These are phyloP conservation scores for Mobula hypostoma DNA, from an alignment of 2,113 vertebrate genomes.

Conservation along the genomic window DNA sequence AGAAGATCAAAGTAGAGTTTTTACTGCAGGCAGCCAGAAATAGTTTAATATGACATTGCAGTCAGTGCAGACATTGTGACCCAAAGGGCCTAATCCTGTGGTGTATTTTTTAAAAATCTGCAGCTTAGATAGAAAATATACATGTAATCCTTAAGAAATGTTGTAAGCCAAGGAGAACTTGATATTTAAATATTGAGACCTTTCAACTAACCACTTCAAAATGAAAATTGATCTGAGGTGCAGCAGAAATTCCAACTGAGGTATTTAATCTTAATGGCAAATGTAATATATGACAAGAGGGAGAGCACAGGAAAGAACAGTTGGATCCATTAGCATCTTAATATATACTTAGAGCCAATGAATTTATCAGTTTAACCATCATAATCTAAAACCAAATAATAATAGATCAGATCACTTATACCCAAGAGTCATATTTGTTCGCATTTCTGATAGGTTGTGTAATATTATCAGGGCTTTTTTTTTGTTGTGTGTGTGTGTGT, in stretches of 20 bases:
- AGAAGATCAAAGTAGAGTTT: not conserved
- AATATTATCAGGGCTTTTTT: not conserved
- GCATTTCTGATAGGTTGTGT: not conserved
- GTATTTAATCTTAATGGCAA: not conserved
- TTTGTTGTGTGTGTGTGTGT: not conserved
- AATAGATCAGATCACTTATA: not conserved
- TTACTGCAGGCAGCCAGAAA: no score
- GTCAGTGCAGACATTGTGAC: no score
- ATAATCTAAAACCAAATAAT: not conserved
- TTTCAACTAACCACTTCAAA: not conserved
- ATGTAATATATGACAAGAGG: not conserved
- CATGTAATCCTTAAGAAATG: no score
- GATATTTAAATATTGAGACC: not conserved
- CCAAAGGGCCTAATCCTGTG: no score
- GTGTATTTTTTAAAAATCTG: no score
- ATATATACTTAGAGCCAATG: not conserved
- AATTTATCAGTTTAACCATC: not conserved
- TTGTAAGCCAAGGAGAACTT: no score
- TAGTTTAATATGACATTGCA: no score
- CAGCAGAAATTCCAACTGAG: not conserved
- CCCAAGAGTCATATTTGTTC: not conserved
- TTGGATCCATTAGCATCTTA: not conserved
- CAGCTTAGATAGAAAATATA: no score
- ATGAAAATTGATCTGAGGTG: not conserved
- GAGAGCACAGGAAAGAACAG: not conserved